Base-by-base conservation (phyloP, 1,140 invertebrate species). In the Drosophila auraria region DNA sequence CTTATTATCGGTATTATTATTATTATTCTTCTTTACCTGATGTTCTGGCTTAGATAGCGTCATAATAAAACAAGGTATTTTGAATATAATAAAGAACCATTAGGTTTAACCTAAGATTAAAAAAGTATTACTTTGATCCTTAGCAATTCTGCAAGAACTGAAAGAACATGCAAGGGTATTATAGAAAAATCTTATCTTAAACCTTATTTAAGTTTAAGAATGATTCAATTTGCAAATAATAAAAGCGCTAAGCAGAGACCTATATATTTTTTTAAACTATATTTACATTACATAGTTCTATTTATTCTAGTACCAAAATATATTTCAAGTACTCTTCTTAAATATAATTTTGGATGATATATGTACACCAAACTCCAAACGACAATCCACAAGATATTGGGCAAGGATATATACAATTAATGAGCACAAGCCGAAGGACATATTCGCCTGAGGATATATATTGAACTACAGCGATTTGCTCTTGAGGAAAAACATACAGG, bases 381-480 rank as follows among this genome's bases (percentile, higher is more conserved):
- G 20, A 20, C 63, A 49, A 47, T 11, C 40, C 25, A 25, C 23
- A 23, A 69, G n/a, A 57, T 56, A 51, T 59, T 73, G 66, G 17
- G 45, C 1, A 51, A 61, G 68, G 63, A 69, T 40, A 30, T 69
- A 20, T 30, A 23, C 68, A 61, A 51, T 51, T 53, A 61, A 60
- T 58, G 51, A 73, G 51, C 30, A 5, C 11, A 33, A 17, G 8
- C 1, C 7, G 30, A 33, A 7, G 9, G 17, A 53, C 50, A 49
- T 30, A 23, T 44, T 11, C 50, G 36, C 44, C n/a, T 17, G 27
- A 23, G 54, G 30, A 73, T 36, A 61, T 72, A 20, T 72, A 20
- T 20, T 38, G 53, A 49, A 17, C 69, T 30, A 72, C 44, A 50
- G 53, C 66, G 33, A 72, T 72, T 72, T 58, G 53, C 36, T 72